Evolutionary conservation across 1,140 invertebrate genomes (phyloP).

Genomic region (Odontomachus brunneus): DNA sequence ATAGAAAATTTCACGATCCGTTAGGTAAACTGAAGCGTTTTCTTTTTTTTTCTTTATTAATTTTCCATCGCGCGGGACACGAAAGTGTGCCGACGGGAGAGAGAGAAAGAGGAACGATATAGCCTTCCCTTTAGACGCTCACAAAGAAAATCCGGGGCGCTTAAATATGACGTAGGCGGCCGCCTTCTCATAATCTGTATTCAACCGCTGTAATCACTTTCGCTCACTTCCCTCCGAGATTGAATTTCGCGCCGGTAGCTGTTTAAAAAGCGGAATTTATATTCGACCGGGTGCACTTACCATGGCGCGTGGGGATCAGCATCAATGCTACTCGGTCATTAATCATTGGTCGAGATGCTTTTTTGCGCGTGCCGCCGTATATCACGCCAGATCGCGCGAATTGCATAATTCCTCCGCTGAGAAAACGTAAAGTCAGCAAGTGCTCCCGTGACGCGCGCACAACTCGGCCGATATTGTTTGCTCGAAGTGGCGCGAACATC

Average conservation of each 20-base stretch:
- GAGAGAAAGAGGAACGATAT: slow-evolving; percentile 20
- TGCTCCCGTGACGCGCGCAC: not conserved
- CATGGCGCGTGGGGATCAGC: slow-evolving; percentile 26
- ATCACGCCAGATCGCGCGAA: slow-evolving; percentile 50
- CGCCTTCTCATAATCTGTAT: slow-evolving; percentile 46
- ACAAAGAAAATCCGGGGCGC: slow-evolving; percentile 52
- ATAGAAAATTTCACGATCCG: slow-evolving; percentile 58
- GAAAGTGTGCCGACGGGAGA: not conserved
- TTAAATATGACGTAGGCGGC: slow-evolving; percentile 36
- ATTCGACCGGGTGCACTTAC: slow-evolving; percentile 39
- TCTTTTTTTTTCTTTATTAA: too few relatives aligned
- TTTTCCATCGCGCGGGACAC: slow-evolving; percentile 13
- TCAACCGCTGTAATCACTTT: slow-evolving; percentile 60
- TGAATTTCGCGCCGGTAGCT: slow-evolving; percentile 30
- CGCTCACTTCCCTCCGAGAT: slow-evolving; percentile 26
- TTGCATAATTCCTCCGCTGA: slow-evolving; percentile 66
- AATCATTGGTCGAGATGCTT: slow-evolving; percentile 61
- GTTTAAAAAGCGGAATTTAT: slow-evolving; percentile 63
- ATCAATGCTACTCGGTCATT: slow-evolving; percentile 62
- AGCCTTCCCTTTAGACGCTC: slow-evolving; percentile 37
- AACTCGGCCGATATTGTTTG: slow-evolving; percentile 16
- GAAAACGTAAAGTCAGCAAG: slow-evolving; percentile 52
- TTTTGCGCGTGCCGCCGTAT: slow-evolving; percentile 34
- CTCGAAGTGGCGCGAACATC: not conserved
- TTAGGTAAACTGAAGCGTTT: slow-evolving; percentile 40